Base-by-base conservation (phyloP, 2,888 invertebrate species). In the Heliconius aoede region DNA sequence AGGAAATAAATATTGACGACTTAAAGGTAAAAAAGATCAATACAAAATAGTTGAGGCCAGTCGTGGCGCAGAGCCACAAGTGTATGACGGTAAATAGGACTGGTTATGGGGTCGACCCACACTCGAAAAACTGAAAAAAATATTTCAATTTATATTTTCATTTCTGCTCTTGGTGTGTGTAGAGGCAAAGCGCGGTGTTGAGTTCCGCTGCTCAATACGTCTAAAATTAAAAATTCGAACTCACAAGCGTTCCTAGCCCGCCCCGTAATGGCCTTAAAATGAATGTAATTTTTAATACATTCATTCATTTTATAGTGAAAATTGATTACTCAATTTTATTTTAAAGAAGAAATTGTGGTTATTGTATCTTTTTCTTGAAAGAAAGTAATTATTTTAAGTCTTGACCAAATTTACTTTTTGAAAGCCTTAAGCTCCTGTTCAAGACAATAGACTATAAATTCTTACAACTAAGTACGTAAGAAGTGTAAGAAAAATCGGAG, bases 311-410 rank as follows among this genome's bases (percentile, higher is more conserved):
- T 58, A 3, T 24, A 5, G 4, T n/a, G 8, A 58, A 58, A 24
- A 13, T 24, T 11, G 4, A 58, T 24, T 8, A 4, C 13, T 24
- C 58, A 60, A 60, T 26, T 60, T 60, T 26, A 60, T 26, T 5
- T 60, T 26, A 26, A 60, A 9, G 26, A 15, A 15, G 15, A 60
- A 60, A 26, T 60, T 60, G 26, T 60, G 15, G 1, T 60, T 15
- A 1, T 5, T 26, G 15, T 60, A 60, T 15, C 13, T 60, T 60
- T 60, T 60, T 60, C 26, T 60, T 15, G 13, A 60, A 60, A 15
- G 60, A 60, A 28, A 60, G 18, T 28, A 36, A 36, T 65, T 65
- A 13, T 36, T 64, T 64, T 21, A 30, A 64, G 64, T 64, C 64
- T 30, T 5, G n/a, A 64, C 5, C 21, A 30, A 30, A 60, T 26